Base-by-base conservation (phyloP, 2,113 vertebrate species). In the Phaethon lepturus region DNA sequence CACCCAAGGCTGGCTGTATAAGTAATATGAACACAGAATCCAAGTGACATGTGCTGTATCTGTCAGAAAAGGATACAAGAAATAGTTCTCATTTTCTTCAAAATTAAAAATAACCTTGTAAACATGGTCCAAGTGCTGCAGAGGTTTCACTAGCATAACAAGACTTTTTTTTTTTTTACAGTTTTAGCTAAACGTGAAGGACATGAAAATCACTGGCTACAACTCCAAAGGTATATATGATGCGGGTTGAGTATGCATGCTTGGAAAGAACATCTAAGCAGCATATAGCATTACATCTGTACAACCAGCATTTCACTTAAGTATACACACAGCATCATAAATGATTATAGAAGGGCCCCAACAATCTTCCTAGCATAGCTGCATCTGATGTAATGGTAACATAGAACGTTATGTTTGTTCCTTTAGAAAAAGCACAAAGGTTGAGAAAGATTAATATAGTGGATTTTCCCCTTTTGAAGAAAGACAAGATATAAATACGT, bases 1-100 rank as follows among this genome's bases (percentile, higher is more conserved):
- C 73, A 93, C 64, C 81, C 87, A 92, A 92, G 74, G 44, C 92
- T 93, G 85, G 38, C 73, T 90, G 40, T 52, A 9, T 64, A 91
- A 95, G 77, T 33, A 85, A 49, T 10, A 93, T 1, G 29, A 87
- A 87, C 47, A 90, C 17, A 95, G 53, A 92, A 90, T 88, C 81
- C 78, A 75, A 94, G 66, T 60, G 52, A 75, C 85, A 85, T 28
- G 35, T 90, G 81, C 38, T 67, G 42, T 74, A 93, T 89, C 81
- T 95, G 77, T 75, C 72, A 52, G 50, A 73, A 94, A 29, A 91
- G 15, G 55, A 95, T 71, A 67, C 9, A 75, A 90, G 25, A 92
- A 96, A 85, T 23, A 88, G 56, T 75, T 85, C 38, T 68, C 17
- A 72, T 56, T 88, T 86, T 55, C 71, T 68, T 73, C 53, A 45